Conservation (phyloP, 1,140 invertebrate genomes). For the Drosophila pectinifera region DNA sequence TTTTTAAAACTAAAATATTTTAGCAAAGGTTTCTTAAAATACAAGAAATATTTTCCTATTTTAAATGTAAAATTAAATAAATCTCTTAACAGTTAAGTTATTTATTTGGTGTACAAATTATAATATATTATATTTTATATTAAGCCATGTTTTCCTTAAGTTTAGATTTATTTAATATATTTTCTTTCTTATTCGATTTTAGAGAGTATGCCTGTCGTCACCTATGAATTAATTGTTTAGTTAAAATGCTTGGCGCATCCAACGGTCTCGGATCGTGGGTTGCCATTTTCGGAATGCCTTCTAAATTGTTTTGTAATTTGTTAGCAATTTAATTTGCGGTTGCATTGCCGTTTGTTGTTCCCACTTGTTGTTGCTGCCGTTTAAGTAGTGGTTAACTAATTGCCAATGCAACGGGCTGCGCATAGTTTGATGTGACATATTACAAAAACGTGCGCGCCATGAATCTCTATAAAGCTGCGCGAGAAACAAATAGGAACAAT, state of each 20-base stretch:
- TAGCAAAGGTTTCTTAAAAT: no score
- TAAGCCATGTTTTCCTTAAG: background rate
- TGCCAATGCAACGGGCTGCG: conserved; percentile 67
- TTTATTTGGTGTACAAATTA: no score
- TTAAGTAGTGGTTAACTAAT: conserved; percentile 54
- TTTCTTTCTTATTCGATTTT: background rate
- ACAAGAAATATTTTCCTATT: no score
- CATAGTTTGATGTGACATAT: conserved; percentile 78
- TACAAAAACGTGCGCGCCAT: conserved; percentile 77
- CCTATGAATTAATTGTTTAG: conserved; percentile 9
- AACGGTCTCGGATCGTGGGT: conserved; percentile 49
- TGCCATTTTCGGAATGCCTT: conserved; percentile 79
- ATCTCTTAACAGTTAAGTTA: no score
- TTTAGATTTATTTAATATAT: background rate
- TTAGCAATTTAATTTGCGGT: conserved; percentile 80
- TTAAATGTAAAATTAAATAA: no score
- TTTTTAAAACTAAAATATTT: no score
- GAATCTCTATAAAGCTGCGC: conserved; percentile 39
- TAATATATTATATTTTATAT: background rate
- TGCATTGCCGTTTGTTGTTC: conserved; percentile 55
- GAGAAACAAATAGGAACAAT: conserved; percentile 64
- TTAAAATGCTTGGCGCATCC: conserved; percentile 59
- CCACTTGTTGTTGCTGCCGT: conserved; percentile 52
- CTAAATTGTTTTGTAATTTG: conserved; percentile 83
- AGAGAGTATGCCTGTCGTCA: conserved; percentile 26